A percentile compares a stretch with the other conserved stretches of the same genome.
Evolutionary conservation across 2,113 vertebrate genomes (phyloP).

Genomic region (Phoxinus phoxinus): DNA sequence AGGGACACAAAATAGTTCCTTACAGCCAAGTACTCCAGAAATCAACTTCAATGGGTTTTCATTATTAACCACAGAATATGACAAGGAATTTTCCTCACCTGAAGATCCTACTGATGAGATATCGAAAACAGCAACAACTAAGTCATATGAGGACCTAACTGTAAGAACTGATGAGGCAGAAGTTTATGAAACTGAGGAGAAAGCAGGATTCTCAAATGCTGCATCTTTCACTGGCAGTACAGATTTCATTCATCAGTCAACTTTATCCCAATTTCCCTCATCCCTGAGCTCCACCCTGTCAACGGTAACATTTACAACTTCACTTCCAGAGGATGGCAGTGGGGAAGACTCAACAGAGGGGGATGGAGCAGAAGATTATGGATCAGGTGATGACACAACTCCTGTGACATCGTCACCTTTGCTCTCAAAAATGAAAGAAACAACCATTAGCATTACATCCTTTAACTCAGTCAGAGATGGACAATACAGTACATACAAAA

Average conservation of each 20-base stretch:
- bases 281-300: slow-evolving; percentile 20
- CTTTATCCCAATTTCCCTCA: slow-evolving; percentile 4
- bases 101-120: slow-evolving; percentile 38
- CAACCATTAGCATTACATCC: background rate
- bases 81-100: slow-evolving; percentile 5
- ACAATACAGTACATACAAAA: background rate
- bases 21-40: background rate
- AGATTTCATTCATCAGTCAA: slow-evolving; percentile 13
- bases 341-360: slow-evolving; percentile 43
- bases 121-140: slow-evolving; percentile 44
- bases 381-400: slow-evolving; percentile 48
- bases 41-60: background rate
- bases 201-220: slow-evolving; percentile 10
- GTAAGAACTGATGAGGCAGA: slow-evolving; percentile 68
- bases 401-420: slow-evolving; percentile 21
- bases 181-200: slow-evolving; percentile 51
- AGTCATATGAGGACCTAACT: slow-evolving; percentile 45
- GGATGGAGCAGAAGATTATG: slow-evolving; percentile 47
- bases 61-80: slow-evolving; percentile 1
- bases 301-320: background rate
- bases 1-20: background rate
- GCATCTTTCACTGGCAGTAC: slow-evolving; percentile 25
- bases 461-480: slow-evolving; percentile 3
- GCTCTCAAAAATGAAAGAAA: background rate
- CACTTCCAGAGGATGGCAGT: slow-evolving; percentile 47